phyloP scores from a whole-genome alignment of 2,113 vertebrate species.

The Harpagus bidentatus region DNA sequence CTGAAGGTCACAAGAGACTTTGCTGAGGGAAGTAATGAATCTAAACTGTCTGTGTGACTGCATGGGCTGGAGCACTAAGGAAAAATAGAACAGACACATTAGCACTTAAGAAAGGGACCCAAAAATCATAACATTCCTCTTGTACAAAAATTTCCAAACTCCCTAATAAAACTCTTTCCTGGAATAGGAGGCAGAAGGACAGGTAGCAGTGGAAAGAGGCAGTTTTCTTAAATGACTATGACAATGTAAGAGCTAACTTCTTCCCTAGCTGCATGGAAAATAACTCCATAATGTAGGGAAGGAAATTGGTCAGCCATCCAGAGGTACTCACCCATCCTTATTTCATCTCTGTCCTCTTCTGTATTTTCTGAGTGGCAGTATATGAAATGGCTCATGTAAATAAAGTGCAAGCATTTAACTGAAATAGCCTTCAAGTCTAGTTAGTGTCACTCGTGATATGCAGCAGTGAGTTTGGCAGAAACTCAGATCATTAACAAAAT shows the following conservation, averaged over 20 bases:
- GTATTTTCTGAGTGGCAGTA: not conserved
- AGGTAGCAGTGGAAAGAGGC: not conserved
- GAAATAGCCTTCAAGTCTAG: constrained; percentile 1
- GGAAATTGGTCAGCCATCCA: not conserved
- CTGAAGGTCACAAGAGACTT: not conserved
- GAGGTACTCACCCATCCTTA: not conserved
- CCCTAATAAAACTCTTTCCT: not conserved
- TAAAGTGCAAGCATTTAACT: not conserved
- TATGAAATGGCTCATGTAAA: not conserved
- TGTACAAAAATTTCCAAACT: not conserved
- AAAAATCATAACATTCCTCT: not conserved
- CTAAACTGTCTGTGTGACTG: not conserved
- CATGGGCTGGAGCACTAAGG: not conserved
- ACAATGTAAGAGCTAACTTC: not conserved
- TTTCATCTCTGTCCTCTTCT: not conserved
- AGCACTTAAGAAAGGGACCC: not conserved
- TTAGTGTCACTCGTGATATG: not conserved
- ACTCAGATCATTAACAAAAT: constrained; percentile 7
- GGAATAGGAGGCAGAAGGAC: not conserved
- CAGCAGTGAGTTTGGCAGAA: not conserved
- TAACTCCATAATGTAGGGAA: not conserved
- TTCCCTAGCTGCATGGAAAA: not conserved
- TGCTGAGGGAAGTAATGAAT: not conserved
- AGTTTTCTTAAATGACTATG: not conserved
- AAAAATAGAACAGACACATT: not conserved